phyloP scores from a whole-genome alignment of 1,140 invertebrate species.

The Calycopis cecrops region DNA sequence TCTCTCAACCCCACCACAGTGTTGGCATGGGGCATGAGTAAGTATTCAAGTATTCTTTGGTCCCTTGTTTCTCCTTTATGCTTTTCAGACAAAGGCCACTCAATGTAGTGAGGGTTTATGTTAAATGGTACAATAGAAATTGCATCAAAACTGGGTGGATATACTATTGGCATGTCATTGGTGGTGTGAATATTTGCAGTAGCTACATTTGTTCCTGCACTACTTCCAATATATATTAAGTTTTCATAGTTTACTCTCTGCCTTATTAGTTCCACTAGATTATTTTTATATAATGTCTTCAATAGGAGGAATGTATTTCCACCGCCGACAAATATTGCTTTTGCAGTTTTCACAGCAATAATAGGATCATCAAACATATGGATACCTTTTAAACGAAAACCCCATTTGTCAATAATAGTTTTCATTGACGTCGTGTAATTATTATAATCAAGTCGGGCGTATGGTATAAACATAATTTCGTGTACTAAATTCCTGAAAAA shows the following conservation, averaged over 20 bases:
- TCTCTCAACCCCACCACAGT: constrained; percentile 83
- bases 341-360: constrained; percentile 76
- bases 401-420: constrained; percentile 78
- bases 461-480: constrained; percentile 85
- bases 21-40: constrained; percentile 74
- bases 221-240: constrained; percentile 86
- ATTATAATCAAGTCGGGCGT: constrained; percentile 81
- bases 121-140: constrained; percentile 87
- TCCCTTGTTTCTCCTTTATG: constrained; percentile 87
- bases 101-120: constrained; percentile 90
- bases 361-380: constrained; percentile 76
- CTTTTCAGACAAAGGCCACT: constrained; percentile 76
- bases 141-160: constrained; percentile 84
- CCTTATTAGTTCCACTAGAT: constrained; percentile 80
- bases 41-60: constrained; percentile 81
- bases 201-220: constrained; percentile 89
- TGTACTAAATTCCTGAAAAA: constrained; percentile 78
- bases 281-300: constrained; percentile 81
- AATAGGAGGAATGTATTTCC: constrained; percentile 86
- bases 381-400: constrained; percentile 79
- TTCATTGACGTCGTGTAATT: constrained; percentile 79
- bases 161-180: constrained; percentile 91
- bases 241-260: constrained; percentile 79
- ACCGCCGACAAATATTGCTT: constrained; percentile 87
- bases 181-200: constrained; percentile 87